phyloP scores from a whole-genome alignment of 2,797 vertebrate species.

The Choloepus didactylus region DNA sequence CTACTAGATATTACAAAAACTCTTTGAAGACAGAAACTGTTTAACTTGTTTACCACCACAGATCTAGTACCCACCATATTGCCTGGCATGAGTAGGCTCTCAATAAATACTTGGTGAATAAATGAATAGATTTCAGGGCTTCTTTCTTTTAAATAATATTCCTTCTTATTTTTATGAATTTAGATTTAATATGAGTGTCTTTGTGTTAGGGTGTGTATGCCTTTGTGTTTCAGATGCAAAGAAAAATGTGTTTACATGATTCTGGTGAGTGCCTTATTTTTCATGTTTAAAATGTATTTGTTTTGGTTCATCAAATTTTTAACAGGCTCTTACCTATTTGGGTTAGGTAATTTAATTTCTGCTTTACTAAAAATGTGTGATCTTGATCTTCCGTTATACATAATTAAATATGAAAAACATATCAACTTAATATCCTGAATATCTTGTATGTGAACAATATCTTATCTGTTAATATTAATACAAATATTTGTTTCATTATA shows the following conservation, averaged over 20 bases:
- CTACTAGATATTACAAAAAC: neutral
- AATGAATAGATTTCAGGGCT: neutral
- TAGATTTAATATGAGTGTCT: neutral
- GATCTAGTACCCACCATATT: neutral
- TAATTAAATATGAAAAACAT: neutral
- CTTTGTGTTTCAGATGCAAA: neutral
- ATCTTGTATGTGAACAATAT: neutral
- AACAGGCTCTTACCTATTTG: neutral
- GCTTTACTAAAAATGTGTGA: neutral
- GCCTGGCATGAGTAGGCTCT: neutral
- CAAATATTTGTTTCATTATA: neutral
- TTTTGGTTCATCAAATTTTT: neutral
- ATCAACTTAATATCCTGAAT: neutral
- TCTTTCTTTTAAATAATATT: neutral
- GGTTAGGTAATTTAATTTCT: neutral
- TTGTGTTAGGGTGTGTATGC: neutral
- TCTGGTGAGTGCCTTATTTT: neutral
- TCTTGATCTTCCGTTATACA: neutral
- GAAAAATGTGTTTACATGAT: neutral
- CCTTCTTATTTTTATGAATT: neutral
- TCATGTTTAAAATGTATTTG: neutral
- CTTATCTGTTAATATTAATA: neutral
- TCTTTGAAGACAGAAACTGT: neutral
- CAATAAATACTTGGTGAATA: neutral
- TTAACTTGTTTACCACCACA: neutral